Evolutionary conservation across 2,888 invertebrate species (phyloP).

Genomic region (Ormyrus pomaceus): DNA sequence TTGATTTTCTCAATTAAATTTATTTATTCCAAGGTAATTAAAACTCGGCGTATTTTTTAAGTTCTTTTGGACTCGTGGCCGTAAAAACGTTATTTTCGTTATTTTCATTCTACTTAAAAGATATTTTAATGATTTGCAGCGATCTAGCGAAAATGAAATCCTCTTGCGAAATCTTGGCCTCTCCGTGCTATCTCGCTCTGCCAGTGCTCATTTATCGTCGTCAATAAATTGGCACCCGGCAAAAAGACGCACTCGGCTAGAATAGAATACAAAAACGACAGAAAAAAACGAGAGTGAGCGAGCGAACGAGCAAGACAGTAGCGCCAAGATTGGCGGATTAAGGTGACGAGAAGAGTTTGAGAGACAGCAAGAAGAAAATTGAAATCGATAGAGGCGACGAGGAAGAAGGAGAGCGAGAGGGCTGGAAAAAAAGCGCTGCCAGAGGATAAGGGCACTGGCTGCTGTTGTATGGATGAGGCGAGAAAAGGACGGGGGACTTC

Average conservation of each 20-base stretch:
- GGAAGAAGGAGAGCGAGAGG: slow-evolving; percentile 5
- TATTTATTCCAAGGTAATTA: no score
- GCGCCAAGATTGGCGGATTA: slow-evolving; percentile 26
- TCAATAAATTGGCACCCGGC: slow-evolving; percentile 15
- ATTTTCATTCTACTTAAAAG: no score
- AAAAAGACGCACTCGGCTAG: background rate
- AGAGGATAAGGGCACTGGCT: slow-evolving; percentile 13
- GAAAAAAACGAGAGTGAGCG: background rate
- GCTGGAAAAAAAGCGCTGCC: background rate
- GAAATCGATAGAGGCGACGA: slow-evolving; percentile 38
- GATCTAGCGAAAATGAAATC: no score
- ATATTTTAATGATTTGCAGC: no score
- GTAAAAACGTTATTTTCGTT: no score
- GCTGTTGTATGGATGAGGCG: background rate
- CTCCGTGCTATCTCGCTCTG: no score
- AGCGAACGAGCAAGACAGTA: background rate
- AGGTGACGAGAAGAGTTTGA: slow-evolving; percentile 21
- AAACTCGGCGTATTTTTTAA: no score
- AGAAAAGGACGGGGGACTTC: background rate
- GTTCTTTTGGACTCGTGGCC: no score
- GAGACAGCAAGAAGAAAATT: slow-evolving; percentile 32
- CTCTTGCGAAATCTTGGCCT: no score
- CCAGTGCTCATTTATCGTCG: background rate
- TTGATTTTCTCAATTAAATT: no score
- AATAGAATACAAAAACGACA: background rate